These are phyloP conservation scores for Actinia equina DNA, from an alignment of 64 coral and sea anemone species.

Conservation along the genomic window DNA sequence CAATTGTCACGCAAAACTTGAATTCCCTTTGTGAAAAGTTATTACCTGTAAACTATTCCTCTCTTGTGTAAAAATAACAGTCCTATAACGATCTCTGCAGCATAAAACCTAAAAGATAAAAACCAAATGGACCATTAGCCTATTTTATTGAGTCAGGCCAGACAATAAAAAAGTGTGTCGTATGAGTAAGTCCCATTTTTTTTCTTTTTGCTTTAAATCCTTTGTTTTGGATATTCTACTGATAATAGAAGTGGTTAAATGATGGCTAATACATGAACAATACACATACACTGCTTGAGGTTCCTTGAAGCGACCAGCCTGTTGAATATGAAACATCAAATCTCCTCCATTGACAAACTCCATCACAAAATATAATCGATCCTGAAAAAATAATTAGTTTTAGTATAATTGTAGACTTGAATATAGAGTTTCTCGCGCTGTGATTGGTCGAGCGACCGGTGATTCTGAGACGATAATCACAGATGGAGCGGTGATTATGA, in stretches of 20 bases:
- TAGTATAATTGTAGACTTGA: too few relatives aligned
- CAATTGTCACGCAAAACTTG: too few relatives aligned
- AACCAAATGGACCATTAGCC: background rate
- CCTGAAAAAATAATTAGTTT: conserved; percentile 37
- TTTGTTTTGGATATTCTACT: too few relatives aligned
- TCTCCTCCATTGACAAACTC: conserved; percentile 99
- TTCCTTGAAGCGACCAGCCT: conserved; percentile 92
- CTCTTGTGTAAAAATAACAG: conserved; percentile 91
- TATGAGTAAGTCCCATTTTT: too few relatives aligned
- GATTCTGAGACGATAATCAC: too few relatives aligned
- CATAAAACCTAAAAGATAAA: conserved; percentile 73
- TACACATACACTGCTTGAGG: conserved; percentile 89
- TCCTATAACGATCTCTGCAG: conserved; percentile 96
- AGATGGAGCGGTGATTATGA: too few relatives aligned
- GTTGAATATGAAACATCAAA: conserved; percentile 98
- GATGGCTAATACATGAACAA: too few relatives aligned
- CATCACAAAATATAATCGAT: conserved; percentile 98
- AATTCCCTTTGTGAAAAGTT: background rate
- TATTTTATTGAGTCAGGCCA: background rate
- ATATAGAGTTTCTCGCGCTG: too few relatives aligned
- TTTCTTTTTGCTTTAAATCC: too few relatives aligned
- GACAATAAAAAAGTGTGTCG: too few relatives aligned
- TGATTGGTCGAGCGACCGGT: too few relatives aligned
- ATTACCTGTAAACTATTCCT: conserved; percentile 95
- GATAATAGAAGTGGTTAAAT: too few relatives aligned